Evolutionary conservation across 2,113 vertebrate species (phyloP).

Genomic region (Ivindomyrus marchei): DNA sequence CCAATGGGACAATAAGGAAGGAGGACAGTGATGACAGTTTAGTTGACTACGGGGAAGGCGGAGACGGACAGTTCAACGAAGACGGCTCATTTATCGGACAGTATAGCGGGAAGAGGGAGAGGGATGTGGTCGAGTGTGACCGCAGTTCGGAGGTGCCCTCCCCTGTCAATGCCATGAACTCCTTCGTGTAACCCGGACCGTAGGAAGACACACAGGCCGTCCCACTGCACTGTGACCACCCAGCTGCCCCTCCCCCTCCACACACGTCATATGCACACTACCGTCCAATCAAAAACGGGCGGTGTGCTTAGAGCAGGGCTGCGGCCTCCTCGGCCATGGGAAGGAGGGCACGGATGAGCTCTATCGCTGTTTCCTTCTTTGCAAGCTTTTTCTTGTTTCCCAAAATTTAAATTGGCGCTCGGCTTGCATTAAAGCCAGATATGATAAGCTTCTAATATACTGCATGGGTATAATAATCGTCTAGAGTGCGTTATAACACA

Average conservation of each 20-base stretch:
- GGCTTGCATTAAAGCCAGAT: slow-evolving; percentile 25
- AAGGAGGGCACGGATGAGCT: background rate
- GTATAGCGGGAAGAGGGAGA: slow-evolving; percentile 92
- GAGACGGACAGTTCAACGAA: slow-evolving; percentile 97
- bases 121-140: slow-evolving; percentile 81
- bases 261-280: slow-evolving; percentile 8
- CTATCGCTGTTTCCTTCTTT: slow-evolving; percentile 13
- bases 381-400: background rate
- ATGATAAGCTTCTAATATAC: slow-evolving; percentile 40
- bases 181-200: slow-evolving; percentile 75
- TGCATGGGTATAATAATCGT: slow-evolving; percentile 62
- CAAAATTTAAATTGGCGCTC: background rate
- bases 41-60: slow-evolving; percentile 97
- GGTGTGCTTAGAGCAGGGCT: background rate
- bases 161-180: slow-evolving; percentile 94
- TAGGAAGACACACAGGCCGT: background rate
- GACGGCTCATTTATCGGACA: slow-evolving; percentile 98
- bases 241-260: slow-evolving; percentile 32
- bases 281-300: background rate
- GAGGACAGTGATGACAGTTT: slow-evolving; percentile 96
- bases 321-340: background rate
- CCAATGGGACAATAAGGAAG: slow-evolving; percentile 92
- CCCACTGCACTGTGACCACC: slow-evolving; percentile 6
- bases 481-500: slow-evolving; percentile 56
- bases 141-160: slow-evolving; percentile 94